A percentile compares a stretch with the other conserved stretches of the same genome.
Evolutionary conservation across 2,888 invertebrate species (phyloP).

Genomic region (Liopterus haemorrhoidalis): DNA sequence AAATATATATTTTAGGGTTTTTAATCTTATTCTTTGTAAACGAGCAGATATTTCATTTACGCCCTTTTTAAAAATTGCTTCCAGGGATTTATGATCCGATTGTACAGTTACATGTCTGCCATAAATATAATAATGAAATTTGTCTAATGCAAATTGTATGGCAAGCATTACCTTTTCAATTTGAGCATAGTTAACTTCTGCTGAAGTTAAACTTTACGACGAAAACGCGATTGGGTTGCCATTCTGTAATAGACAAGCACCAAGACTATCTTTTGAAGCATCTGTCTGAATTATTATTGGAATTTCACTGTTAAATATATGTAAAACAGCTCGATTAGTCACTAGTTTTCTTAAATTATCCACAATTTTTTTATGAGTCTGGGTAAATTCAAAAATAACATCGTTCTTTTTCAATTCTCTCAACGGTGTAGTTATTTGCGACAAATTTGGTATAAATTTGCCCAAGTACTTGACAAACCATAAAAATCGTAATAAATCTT

Average conservation of each 20-base stretch:
- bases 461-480: slow-evolving; percentile 3
- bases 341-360: neutral
- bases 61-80: slow-evolving; percentile 13
- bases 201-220: neutral
- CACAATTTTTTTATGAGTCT: neutral
- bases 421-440: slow-evolving; percentile 6
- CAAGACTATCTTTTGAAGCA: slow-evolving; percentile 2
- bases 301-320: neutral
- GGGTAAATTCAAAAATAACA: neutral
- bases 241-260: slow-evolving; percentile 3
- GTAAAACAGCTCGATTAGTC: neutral
- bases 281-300: neutral
- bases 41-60: neutral
- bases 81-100: slow-evolving; percentile 9
- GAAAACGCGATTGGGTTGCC: slow-evolving; percentile 1
- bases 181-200: neutral
- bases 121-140: slow-evolving; percentile 1
- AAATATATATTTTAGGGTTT: slow-evolving; percentile 1
- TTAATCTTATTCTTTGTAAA: slow-evolving; percentile 7
- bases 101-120: neutral
- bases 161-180: neutral
- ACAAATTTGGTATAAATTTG: slow-evolving; percentile 6
- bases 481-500: slow-evolving; percentile 7
- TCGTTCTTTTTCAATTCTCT: slow-evolving; percentile 1
- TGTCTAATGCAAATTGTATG: neutral